Percentiles rank a stretch among this genome's conserved stretches.
These are phyloP conservation scores for Mastacembelus armatus DNA, from an alignment of 2,797 vertebrate species.

Conservation along the genomic window DNA sequence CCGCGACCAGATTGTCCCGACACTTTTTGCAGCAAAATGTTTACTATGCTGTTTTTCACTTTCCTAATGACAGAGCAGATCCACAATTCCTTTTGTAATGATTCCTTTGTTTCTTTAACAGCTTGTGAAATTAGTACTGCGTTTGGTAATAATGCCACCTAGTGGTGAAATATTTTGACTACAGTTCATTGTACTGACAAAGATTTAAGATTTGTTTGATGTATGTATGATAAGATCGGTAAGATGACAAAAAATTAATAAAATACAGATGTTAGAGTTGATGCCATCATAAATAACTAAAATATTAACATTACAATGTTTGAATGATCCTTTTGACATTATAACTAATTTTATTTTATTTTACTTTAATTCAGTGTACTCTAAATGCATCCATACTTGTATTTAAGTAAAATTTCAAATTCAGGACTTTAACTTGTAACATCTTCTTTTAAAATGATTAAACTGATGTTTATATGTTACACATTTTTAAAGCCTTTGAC, in stretches of 20 bases:
- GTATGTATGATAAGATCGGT: too few species aligned
- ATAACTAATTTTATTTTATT: not conserved
- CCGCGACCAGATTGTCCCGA: not conserved
- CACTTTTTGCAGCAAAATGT: too few species aligned
- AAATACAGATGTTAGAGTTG: too few species aligned
- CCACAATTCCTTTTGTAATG: too few species aligned
- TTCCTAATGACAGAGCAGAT: too few species aligned
- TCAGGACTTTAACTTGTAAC: not conserved
- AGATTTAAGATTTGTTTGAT: too few species aligned
- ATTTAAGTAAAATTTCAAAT: not conserved
- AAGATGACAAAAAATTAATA: too few species aligned
- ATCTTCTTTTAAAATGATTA: too few species aligned
- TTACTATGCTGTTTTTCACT: too few species aligned
- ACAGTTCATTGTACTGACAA: not conserved
- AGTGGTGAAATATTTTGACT: constrained; percentile 34
- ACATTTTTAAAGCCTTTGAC: constrained; percentile 1
- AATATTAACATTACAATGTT: too few species aligned
- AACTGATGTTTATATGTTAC: too few species aligned
- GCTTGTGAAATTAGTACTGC: not conserved
- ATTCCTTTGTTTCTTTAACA: not conserved
- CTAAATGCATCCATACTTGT: not conserved
- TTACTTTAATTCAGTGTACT: not conserved
- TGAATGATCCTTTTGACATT: not conserved
- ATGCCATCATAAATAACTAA: too few species aligned
- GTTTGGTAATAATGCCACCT: constrained; percentile 33